These are phyloP conservation scores for Anarsia innoxiella DNA, from an alignment of 2,888 invertebrate species.

Conservation along the genomic window DNA sequence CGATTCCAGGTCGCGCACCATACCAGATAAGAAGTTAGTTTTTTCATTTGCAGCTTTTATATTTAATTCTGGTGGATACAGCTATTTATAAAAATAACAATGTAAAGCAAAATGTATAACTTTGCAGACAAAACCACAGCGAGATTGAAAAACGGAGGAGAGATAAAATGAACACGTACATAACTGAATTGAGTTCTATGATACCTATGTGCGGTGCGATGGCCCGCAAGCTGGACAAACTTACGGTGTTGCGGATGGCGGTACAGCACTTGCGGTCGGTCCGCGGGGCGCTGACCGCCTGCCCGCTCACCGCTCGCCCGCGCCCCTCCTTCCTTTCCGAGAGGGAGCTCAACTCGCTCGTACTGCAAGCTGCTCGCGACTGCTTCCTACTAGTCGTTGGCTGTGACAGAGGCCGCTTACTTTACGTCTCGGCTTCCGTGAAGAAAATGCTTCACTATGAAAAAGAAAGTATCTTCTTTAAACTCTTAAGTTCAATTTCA, in stretches of 20 bases:
- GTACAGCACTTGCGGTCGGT: slow-evolving; percentile 92
- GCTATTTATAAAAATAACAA: too few relatives aligned
- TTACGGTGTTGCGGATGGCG: slow-evolving; percentile 93
- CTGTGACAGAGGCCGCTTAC: slow-evolving; percentile 91
- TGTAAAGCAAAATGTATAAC: background rate
- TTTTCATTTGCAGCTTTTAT: too few relatives aligned
- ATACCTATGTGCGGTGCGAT: slow-evolving; percentile 96
- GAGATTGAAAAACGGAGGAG: slow-evolving; percentile 96
- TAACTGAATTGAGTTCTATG: slow-evolving; percentile 90
- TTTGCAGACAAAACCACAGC: slow-evolving; percentile 91
- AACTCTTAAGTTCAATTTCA: too few relatives aligned
- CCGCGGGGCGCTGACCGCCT: slow-evolving; percentile 62
- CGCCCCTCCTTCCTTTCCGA: slow-evolving; percentile 89
- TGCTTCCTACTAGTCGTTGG: slow-evolving; percentile 94
- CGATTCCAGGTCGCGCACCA: slow-evolving; percentile 77
- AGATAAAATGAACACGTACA: slow-evolving; percentile 98
- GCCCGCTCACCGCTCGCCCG: slow-evolving; percentile 82
- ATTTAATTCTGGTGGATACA: too few relatives aligned
- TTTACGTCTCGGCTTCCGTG: slow-evolving; percentile 94
- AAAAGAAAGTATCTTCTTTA: slow-evolving; percentile 78
- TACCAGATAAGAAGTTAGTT: slow-evolving; percentile 54
- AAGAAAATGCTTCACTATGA: slow-evolving; percentile 86
- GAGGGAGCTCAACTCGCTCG: slow-evolving; percentile 89
- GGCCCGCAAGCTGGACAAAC: slow-evolving; percentile 94
- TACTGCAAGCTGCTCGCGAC: slow-evolving; percentile 88